Percentiles rank a stretch among this genome's conserved stretches.
These are phyloP conservation scores for Patella depressa DNA, from an alignment of 2,888 invertebrate species.

Conservation along the genomic window DNA sequence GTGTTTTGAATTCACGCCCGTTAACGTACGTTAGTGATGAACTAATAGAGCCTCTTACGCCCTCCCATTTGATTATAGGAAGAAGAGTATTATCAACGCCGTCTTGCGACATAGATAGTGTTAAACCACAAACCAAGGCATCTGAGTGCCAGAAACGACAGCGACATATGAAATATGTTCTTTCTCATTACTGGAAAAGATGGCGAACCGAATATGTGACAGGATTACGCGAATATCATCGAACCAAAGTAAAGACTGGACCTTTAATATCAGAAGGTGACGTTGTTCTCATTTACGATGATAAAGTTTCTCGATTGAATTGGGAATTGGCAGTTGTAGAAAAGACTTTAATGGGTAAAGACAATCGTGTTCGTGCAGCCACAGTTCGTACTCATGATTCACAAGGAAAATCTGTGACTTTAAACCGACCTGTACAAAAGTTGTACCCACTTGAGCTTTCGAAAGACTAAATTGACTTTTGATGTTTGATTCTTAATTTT, in stretches of 20 bases:
- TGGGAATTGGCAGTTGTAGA: background rate
- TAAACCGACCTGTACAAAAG: background rate
- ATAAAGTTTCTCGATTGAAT: background rate
- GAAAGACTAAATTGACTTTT: background rate
- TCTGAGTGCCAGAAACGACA: background rate
- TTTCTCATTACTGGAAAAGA: conserved; percentile 7
- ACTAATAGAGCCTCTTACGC: background rate
- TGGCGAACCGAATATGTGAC: background rate
- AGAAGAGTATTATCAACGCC: background rate
- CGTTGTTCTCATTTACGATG: background rate
- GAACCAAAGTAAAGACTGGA: background rate
- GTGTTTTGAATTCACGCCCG: background rate
- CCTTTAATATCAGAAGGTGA: background rate
- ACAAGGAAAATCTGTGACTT: background rate
- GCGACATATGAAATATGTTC: background rate
- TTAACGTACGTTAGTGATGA: background rate
- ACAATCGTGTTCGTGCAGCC: background rate
- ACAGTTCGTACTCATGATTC: background rate
- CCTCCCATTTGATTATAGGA: conserved; percentile 3
- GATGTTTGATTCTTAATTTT: background rate
- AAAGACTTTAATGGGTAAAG: background rate
- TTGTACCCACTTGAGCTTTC: background rate
- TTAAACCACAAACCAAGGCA: background rate
- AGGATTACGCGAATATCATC: background rate
- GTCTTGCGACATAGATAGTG: background rate